Percentiles rank a stretch among this genome's conserved stretches.
phyloP scores from a whole-genome alignment of 2,113 vertebrate genomes.

The Elachura formosa region DNA sequence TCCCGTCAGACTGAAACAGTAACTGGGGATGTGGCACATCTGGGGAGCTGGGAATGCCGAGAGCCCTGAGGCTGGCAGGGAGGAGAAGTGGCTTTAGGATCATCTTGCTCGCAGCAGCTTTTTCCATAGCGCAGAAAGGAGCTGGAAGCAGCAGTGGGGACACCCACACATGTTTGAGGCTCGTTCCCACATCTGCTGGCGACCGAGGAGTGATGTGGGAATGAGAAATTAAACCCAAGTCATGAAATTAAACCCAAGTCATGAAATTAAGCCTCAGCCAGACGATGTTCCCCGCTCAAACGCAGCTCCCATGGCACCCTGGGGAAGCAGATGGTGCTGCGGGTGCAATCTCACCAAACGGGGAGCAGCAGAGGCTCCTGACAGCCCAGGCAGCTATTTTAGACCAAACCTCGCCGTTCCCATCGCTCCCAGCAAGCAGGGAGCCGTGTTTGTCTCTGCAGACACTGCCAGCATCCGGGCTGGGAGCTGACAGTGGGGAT shows the following conservation, averaged over 20 bases:
- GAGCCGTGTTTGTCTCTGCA: not conserved
- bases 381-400: not conserved
- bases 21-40: not conserved
- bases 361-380: not conserved
- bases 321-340: conserved; percentile 28
- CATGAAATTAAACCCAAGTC: not conserved
- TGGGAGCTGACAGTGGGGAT: not conserved
- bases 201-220: not conserved
- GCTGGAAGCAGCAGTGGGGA: not conserved
- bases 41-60: not conserved
- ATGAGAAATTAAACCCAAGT: not conserved
- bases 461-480: not conserved
- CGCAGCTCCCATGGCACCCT: not conserved
- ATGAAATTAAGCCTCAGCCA: not conserved
- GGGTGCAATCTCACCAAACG: not conserved
- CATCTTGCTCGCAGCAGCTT: not conserved
- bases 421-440: too few relatives aligned
- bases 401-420: not conserved
- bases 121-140: not conserved
- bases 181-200: not conserved
- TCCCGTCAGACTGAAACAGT: too few relatives aligned
- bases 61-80: not conserved
- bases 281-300: not conserved
- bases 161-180: not conserved
- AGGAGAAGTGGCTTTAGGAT: not conserved